Conservation (phyloP, 2,797 vertebrate genomes). For the Morelia viridis region DNA sequence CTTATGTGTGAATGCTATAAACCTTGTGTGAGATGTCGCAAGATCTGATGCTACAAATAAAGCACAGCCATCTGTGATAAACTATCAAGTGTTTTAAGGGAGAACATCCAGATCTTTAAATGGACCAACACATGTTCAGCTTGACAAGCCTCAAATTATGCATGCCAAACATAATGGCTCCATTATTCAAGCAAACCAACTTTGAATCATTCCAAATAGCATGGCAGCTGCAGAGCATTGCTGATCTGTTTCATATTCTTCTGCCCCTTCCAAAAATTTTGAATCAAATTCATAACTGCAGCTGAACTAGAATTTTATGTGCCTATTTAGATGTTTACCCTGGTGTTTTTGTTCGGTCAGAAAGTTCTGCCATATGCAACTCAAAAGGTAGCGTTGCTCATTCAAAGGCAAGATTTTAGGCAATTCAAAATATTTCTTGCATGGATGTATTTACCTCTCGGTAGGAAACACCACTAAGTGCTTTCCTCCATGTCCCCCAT, state of each 20-base stretch:
- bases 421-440: neutral
- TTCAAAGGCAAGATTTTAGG: fast-evolving
- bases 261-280: neutral
- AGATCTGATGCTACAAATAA: neutral
- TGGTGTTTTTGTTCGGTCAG: neutral
- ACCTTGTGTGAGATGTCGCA: neutral
- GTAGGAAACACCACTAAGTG: neutral
- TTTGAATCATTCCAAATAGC: neutral
- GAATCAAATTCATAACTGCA: slow-evolving; percentile 34
- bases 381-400: neutral
- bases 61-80: neutral
- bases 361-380: neutral
- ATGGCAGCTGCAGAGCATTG: neutral
- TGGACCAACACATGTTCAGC: neutral
- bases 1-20: neutral
- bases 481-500: neutral
- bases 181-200: neutral
- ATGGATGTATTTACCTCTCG: neutral
- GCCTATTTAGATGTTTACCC: neutral
- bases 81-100: neutral
- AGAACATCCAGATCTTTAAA: neutral
- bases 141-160: neutral
- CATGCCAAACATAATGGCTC: neutral
- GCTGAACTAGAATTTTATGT: slow-evolving; percentile 18
- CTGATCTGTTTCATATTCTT: neutral